Percentiles rank a stretch among this genome's conserved stretches.
phyloP scores from a whole-genome alignment of 1,140 invertebrate genomes.

The Trichogramma pretiosum region DNA sequence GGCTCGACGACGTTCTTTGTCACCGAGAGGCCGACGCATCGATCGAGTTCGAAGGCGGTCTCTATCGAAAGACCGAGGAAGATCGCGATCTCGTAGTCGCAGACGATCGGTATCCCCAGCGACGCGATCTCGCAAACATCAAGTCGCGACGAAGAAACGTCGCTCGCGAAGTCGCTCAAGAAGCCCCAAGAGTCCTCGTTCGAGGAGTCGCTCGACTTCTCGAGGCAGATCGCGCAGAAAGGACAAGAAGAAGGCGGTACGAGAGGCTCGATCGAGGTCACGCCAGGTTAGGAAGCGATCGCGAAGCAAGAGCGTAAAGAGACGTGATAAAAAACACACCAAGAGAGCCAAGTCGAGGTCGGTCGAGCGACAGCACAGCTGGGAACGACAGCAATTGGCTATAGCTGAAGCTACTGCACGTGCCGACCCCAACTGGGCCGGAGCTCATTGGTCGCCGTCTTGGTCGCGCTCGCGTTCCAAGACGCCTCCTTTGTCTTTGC shows the following conservation, averaged over 20 bases:
- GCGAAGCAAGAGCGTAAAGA: constrained; percentile 30
- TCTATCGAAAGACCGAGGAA: constrained; percentile 21
- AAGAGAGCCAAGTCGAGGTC: constrained; percentile 37
- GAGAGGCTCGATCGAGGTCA: constrained; percentile 33
- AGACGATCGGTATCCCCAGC: constrained; percentile 24
- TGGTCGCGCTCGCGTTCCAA: constrained; percentile 46
- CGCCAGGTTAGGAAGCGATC: constrained; percentile 27
- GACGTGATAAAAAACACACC: constrained; percentile 31
- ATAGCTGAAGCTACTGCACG: constrained; percentile 24
- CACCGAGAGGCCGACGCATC: constrained; percentile 24
- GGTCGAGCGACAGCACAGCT: constrained; percentile 16
- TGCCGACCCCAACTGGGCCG: constrained; percentile 23
- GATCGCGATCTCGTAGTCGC: constrained; percentile 31
- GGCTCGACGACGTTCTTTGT: constrained; percentile 33
- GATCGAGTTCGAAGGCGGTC: constrained; percentile 3
- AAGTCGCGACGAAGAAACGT: constrained; percentile 19
- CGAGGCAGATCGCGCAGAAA: constrained; percentile 34
- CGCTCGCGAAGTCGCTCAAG: constrained; percentile 19
- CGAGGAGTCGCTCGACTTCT: constrained; percentile 31
- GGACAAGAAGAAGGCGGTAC: constrained; percentile 37
- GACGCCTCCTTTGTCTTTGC: constrained; percentile 36
- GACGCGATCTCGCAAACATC: neutral
- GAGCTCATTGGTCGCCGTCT: constrained; percentile 44
- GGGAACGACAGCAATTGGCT: constrained; percentile 25
- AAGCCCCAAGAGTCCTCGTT: constrained; percentile 9